Base-by-base conservation (phyloP, 2,113 vertebrate genomes). In the Aplodontia rufa region DNA sequence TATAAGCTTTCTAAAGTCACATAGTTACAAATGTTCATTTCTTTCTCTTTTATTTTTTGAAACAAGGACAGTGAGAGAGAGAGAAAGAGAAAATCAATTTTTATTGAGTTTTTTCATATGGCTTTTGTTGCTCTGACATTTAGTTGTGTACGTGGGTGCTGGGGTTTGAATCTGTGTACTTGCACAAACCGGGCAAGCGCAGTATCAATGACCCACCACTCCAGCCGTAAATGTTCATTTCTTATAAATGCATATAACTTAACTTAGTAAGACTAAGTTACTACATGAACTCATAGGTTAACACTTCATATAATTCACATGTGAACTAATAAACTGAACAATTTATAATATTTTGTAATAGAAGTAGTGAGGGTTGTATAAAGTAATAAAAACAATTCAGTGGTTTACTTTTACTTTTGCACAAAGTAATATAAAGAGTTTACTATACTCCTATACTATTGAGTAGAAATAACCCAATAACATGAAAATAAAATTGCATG, bases 401-500 rank as follows among this genome's bases (percentile, higher is more conserved):
- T 51, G 28, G 6, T 87, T 55, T 88, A 86, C n/a, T 86, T 91
- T 22, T 55, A 79, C 30, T 78, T 94, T 92, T 90, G 17, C 24
- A 40, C 42, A 94, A 93, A 88, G 12, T 84, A 90, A 92, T 93
- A 82, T 93, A 85, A 71, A 79, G n/a, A 75, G 35, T 79, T 82
- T 92, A 71, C 84, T 92, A 66, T 83, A 94, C 71, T 82, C 69
- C 35, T 74, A 55, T 55, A 84, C 5, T 82, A 45, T 51, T 93
- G 17, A 97, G 45, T 60, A 94, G 68, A 87, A 95, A 83, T 91
- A 88, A 6, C 42, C 19, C 80, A 84, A 71, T n/a, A 97, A 92
- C 49, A 96, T 89, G 74, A 95, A 92, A 92, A 93, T 84, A 88
- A 97, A 96, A 93, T 94, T 95, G 42, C 55, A n/a, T 86, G 94